Conservation (phyloP, 2,888 invertebrate species). For the Mythimna loreyi region DNA sequence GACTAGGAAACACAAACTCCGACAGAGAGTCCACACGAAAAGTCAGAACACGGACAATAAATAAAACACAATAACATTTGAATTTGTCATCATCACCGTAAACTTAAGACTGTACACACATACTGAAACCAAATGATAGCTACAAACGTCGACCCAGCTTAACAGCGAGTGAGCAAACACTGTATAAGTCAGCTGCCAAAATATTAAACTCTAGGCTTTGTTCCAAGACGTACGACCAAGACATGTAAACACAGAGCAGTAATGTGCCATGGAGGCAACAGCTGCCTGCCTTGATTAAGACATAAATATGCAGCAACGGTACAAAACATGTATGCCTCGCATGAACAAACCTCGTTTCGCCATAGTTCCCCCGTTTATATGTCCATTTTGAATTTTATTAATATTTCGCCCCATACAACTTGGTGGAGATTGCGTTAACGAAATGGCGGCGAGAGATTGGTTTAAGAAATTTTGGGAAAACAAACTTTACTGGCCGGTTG, state of each 20-base stretch:
- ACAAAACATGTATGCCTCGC: conserved; percentile 68
- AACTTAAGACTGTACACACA: not conserved
- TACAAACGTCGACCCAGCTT: conserved; percentile 33
- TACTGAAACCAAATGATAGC: conserved; percentile 8
- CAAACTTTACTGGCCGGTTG: no score
- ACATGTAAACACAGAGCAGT: conserved; percentile 70
- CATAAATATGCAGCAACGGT: conserved; percentile 78
- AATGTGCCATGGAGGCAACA: conserved; percentile 73
- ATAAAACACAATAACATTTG: no score
- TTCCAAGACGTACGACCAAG: conserved; percentile 71
- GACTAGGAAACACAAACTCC: no score
- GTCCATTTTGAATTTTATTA: conserved; percentile 70
- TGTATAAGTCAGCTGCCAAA: conserved; percentile 68
- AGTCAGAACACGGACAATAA: no score
- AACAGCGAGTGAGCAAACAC: conserved; percentile 42
- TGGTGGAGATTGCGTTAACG: conserved; percentile 25
- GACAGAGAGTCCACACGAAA: no score
- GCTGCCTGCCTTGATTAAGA: conserved; percentile 78
- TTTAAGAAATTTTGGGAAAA: conserved; percentile 33
- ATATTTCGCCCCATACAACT: conserved; percentile 58
- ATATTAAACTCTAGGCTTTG: conserved; percentile 73
- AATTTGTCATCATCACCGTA: not conserved
- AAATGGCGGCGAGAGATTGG: conserved; percentile 31
- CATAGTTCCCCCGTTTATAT: conserved; percentile 67
- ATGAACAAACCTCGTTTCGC: conserved; percentile 61